These are phyloP conservation scores for Pharmacophagus antenor DNA, from an alignment of 2,888 invertebrate species.

Conservation along the genomic window DNA sequence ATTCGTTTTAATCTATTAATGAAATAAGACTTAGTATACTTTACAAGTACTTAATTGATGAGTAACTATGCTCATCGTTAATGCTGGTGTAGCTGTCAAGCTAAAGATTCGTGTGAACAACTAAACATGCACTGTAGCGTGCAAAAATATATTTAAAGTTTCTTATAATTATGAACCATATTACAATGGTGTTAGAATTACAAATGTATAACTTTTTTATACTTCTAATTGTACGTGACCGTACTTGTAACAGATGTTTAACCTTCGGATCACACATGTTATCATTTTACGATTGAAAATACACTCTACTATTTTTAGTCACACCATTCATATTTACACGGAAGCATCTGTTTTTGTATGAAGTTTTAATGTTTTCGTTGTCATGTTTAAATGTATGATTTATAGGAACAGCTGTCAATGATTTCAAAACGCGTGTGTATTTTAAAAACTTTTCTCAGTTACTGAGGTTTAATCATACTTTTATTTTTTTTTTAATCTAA, in stretches of 20 bases:
- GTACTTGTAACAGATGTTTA: slow-evolving; percentile 34
- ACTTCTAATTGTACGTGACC: slow-evolving; percentile 5
- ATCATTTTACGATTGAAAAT: slow-evolving; percentile 20
- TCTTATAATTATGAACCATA: neutral
- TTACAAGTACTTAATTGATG: too few species aligned
- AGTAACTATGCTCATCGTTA: too few species aligned
- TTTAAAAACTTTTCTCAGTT: neutral
- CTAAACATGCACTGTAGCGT: slow-evolving; percentile 20
- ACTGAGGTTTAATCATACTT: neutral
- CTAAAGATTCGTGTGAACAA: neutral
- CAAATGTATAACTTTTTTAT: neutral
- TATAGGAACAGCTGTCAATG: slow-evolving; percentile 9
- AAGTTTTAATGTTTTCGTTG: slow-evolving; percentile 14
- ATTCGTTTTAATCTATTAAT: too few species aligned
- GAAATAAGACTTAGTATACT: too few species aligned
- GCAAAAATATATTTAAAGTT: slow-evolving; percentile 1
- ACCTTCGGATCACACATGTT: slow-evolving; percentile 30
- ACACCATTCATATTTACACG: slow-evolving; percentile 13
- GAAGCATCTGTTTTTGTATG: slow-evolving; percentile 15
- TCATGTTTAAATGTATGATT: slow-evolving; percentile 21
- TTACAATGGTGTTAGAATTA: slow-evolving; percentile 29
- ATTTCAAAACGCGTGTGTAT: slow-evolving; percentile 8
- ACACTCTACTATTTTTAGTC: slow-evolving; percentile 14
- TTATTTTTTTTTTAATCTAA: neutral
- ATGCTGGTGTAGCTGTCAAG: too few species aligned